Conservation (phyloP, 2,797 vertebrate genomes). For the Tiaroga cobitis region DNA sequence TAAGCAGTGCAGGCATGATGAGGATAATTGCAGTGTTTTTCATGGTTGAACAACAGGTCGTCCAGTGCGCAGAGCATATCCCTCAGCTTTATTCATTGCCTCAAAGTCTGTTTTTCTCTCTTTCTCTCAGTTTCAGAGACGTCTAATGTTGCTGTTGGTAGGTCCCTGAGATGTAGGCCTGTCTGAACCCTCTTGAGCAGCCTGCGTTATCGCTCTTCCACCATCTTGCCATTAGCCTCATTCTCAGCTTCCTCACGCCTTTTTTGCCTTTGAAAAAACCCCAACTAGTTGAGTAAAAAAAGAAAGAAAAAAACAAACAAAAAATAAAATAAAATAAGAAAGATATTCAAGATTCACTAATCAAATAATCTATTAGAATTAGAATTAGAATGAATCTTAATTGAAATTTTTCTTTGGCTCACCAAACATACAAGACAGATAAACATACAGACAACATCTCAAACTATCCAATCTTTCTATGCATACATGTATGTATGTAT, state of each 20-base stretch:
- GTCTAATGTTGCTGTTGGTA: slow-evolving; percentile 62
- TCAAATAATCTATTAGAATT: neutral
- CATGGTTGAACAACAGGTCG: slow-evolving; percentile 54
- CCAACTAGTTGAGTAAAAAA: slow-evolving; percentile 79
- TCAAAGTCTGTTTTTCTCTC: slow-evolving; percentile 35
- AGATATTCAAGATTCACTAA: neutral
- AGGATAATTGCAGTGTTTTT: slow-evolving; percentile 59
- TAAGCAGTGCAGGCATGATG: slow-evolving; percentile 61
- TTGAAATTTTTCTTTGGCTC: too few species aligned
- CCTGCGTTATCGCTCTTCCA: slow-evolving; percentile 84
- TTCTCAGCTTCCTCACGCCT: slow-evolving; percentile 75
- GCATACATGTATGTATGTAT: neutral
- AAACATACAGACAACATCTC: too few species aligned
- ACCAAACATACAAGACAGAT: too few species aligned
- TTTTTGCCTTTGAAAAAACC: slow-evolving; percentile 91
- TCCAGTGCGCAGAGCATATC: slow-evolving; percentile 61
- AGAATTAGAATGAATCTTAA: too few species aligned
- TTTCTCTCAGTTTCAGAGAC: slow-evolving; percentile 59
- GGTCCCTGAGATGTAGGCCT: slow-evolving; percentile 82
- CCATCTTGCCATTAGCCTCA: slow-evolving; percentile 79
- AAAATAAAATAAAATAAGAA: neutral
- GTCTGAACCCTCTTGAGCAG: slow-evolving; percentile 68
- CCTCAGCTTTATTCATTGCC: slow-evolving; percentile 29
- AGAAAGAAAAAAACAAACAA: slow-evolving; percentile 13
- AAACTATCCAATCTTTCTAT: neutral